Evolutionary conservation across 1,140 invertebrate genomes (phyloP), one percentile per base, ranked within the genome.

Genomic region (Penaeus vannamei): DNA sequence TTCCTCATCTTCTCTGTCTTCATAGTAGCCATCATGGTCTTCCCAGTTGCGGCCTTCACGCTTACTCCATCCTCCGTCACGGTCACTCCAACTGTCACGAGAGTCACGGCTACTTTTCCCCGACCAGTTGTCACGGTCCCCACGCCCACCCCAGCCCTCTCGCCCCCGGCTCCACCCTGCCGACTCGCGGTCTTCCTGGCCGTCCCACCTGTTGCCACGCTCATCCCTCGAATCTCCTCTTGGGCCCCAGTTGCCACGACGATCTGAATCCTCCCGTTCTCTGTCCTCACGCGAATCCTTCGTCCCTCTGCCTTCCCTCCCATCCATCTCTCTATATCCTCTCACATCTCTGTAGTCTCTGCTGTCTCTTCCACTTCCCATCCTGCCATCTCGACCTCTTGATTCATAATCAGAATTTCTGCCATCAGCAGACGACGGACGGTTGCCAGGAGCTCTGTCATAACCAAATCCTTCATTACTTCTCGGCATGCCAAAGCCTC

Each of bases 51-150:
- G 61, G 69, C 61, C 66, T 12, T 84, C 81, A n/a, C 85, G 85
- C 53, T 90, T 66, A 22, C 88, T 79, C 29, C 86, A 46, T n/a
- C 85, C 85, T n/a, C 87, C 79, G 26, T 84, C 89, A 26, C 82
- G 66, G 76, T 82, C 81, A 36, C 80, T 82, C 17, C 90, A 87
- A 22, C 83, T 60, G n/a, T 85, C 86, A 36, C 84, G 85, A 19
- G 84, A 84, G 42, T 91, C 79, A 42, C 90, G 77, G 19, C 26
- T 22, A 26, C 79, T 86, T 5, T 84, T 42, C 23, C 69, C 29
- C 46, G 64, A 46, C 36, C 62, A 42, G 42, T 69, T 61, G 19
- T 66, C 61, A 53, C 46, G 69, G 17, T 89, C 87, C 8, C 83
- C 86, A 42, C 86, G 79, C 23, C 59, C 79, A 5, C 53, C 79